These are phyloP conservation scores for Lemur catta DNA, from an alignment of 2,797 vertebrate genomes.

Conservation along the genomic window DNA sequence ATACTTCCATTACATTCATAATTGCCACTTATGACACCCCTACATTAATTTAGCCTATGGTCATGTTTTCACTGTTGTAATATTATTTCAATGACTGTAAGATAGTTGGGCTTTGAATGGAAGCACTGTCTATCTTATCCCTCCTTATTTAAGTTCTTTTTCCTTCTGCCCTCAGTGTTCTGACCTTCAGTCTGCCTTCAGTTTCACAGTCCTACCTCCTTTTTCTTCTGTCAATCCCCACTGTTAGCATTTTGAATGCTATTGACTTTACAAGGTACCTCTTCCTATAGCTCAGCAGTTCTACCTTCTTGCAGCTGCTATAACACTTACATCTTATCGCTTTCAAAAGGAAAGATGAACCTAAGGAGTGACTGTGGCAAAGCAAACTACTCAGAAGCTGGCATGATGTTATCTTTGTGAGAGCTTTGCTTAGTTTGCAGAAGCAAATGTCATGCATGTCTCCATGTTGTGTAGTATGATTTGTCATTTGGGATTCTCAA, in stretches of 20 bases:
- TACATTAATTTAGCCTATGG: slow-evolving; percentile 48
- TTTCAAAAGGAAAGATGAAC: slow-evolving; percentile 58
- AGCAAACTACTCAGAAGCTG: slow-evolving; percentile 50
- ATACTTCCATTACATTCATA: not conserved
- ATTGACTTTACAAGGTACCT: slow-evolving; percentile 66
- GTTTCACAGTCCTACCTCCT: slow-evolving; percentile 59
- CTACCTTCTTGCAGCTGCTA: slow-evolving; percentile 65
- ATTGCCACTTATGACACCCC: not conserved
- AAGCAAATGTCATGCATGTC: slow-evolving; percentile 64
- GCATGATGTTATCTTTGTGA: slow-evolving; percentile 70
- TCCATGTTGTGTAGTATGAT: slow-evolving; percentile 77
- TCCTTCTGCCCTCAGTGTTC: slow-evolving; percentile 44
- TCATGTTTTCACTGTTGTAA: slow-evolving; percentile 20
- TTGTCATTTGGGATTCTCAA: slow-evolving; percentile 81
- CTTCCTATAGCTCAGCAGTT: slow-evolving; percentile 79
- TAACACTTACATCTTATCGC: slow-evolving; percentile 68
- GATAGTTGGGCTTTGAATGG: slow-evolving; percentile 20
- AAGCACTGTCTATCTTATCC: slow-evolving; percentile 12
- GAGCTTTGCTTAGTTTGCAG: slow-evolving; percentile 59
- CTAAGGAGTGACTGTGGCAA: slow-evolving; percentile 48
- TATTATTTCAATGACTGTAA: slow-evolving; percentile 23
- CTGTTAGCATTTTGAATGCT: slow-evolving; percentile 78
- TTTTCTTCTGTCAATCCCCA: slow-evolving; percentile 60
- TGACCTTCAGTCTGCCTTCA: slow-evolving; percentile 80
- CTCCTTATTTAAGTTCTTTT: slow-evolving; percentile 48